Conservation (phyloP, 1,140 invertebrate species). For the Drosophila mojavensis region DNA sequence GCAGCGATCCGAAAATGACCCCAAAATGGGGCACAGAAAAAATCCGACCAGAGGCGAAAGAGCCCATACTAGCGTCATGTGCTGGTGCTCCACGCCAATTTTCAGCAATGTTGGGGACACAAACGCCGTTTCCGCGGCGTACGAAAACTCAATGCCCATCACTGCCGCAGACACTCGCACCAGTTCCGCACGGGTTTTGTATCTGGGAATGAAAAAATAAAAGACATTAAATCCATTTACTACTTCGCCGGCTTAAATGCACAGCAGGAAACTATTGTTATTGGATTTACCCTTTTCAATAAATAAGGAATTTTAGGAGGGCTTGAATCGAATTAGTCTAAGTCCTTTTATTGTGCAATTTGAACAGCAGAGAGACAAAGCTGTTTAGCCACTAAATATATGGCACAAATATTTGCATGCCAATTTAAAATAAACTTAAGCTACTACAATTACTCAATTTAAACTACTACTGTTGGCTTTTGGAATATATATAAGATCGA, state of each 20-base stretch:
- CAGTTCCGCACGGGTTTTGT: conserved; percentile 92
- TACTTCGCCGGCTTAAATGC: conserved; percentile 3
- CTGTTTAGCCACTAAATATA: too few species aligned
- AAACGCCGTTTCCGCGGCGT: conserved; percentile 97
- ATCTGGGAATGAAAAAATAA: conserved; percentile 84
- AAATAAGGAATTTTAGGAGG: conserved; percentile 1
- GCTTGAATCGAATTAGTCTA: conserved; percentile 9
- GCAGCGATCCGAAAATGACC: conserved; percentile 96
- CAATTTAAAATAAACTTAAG: too few species aligned
- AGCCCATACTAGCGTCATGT: conserved; percentile 98
- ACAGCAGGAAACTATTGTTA: conserved; percentile 13
- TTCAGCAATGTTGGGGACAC: conserved; percentile 97
- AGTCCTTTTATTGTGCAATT: background rate
- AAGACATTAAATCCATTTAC: conserved; percentile 12
- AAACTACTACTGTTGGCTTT: too few species aligned
- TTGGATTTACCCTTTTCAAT: conserved; percentile 20
- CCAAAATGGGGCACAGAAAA: conserved; percentile 95
- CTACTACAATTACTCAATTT: too few species aligned
- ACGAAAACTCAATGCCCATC: conserved; percentile 98
- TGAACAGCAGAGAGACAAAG: background rate
- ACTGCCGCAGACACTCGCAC: conserved; percentile 96
- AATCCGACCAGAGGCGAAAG: conserved; percentile 96
- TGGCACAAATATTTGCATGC: too few species aligned
- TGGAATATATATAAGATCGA: too few species aligned
- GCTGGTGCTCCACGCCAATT: conserved; percentile 94